Evolutionary conservation across 30 jellyfish, hydroid and myxozoan species (phyloP).

Genomic region (Turritopsis dohrnii): DNA sequence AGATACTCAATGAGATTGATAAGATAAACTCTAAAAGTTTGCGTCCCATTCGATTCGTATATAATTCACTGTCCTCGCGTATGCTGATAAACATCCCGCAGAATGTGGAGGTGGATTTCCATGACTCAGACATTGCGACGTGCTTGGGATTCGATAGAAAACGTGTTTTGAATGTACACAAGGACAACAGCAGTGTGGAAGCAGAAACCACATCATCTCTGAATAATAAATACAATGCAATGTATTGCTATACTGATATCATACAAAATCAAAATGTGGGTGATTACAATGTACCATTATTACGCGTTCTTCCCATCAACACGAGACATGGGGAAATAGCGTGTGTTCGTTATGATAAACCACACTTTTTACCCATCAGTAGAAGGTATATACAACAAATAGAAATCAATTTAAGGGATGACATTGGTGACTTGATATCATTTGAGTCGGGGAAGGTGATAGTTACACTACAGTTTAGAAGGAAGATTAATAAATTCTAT

Average conservation of each 20-base stretch:
- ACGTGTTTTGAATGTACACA: neutral
- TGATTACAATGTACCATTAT: conserved; percentile 14
- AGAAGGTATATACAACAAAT: conserved; percentile 24
- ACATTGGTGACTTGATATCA: conserved; percentile 18
- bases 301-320: conserved; percentile 27
- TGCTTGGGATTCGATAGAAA: conserved; percentile 19
- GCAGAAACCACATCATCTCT: conserved; percentile 10
- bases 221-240: neutral
- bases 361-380: conserved; percentile 19
- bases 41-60: neutral
- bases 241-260: conserved; percentile 30
- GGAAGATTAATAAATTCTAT: too few relatives aligned
- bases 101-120: conserved; percentile 4
- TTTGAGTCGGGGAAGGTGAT: too few relatives aligned
- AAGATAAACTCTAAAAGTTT: neutral
- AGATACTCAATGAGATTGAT: neutral
- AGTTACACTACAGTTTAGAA: too few relatives aligned
- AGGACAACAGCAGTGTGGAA: neutral
- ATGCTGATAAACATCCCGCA: neutral
- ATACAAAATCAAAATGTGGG: conserved; percentile 30
- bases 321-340: neutral
- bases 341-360: neutral
- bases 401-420: conserved; percentile 33
- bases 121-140: conserved; percentile 17
- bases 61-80: neutral